Percentiles rank a stretch among this genome's conserved stretches.
Conservation (phyloP, 1,140 invertebrate species). For the Drosophila nigrodunni region DNA sequence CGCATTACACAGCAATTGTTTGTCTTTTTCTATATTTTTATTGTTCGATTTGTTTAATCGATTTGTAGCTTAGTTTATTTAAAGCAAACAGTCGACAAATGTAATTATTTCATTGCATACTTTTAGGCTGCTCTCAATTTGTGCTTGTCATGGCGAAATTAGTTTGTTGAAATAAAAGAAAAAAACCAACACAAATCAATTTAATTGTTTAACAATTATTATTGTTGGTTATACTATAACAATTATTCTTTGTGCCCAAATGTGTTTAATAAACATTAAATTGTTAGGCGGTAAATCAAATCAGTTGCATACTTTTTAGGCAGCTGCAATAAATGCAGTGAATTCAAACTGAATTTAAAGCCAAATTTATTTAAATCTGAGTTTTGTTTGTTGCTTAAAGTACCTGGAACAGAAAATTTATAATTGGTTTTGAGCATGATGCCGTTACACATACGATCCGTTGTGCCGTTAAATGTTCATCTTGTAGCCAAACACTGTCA, state of each 20-base stretch:
- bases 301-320: slow-evolving; percentile 16
- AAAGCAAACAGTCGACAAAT: not conserved
- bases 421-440: slow-evolving; percentile 11
- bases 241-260: not conserved
- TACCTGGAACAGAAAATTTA: not conserved
- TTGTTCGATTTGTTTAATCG: not conserved
- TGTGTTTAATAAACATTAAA: not conserved
- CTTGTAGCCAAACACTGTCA: slow-evolving; percentile 8
- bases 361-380: not conserved
- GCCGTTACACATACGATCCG: slow-evolving; percentile 28
- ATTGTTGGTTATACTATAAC: not conserved
- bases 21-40: not conserved
- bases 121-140: not conserved
- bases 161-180: not conserved
- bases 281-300: not conserved
- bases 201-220: not conserved
- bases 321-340: not conserved
- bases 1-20: slow-evolving; percentile 1
- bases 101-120: slow-evolving; percentile 13
- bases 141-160: not conserved
- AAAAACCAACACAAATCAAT: not conserved
- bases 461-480: slow-evolving; percentile 24
- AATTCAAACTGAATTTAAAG: not conserved
- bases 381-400: not conserved
- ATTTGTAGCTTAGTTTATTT: slow-evolving; percentile 3